Evolutionary conservation across 53 echinoderm and acorn worm species (phyloP), one percentile per base, ranked within the genome.

Genomic region (Apostichopus leukothele): DNA sequence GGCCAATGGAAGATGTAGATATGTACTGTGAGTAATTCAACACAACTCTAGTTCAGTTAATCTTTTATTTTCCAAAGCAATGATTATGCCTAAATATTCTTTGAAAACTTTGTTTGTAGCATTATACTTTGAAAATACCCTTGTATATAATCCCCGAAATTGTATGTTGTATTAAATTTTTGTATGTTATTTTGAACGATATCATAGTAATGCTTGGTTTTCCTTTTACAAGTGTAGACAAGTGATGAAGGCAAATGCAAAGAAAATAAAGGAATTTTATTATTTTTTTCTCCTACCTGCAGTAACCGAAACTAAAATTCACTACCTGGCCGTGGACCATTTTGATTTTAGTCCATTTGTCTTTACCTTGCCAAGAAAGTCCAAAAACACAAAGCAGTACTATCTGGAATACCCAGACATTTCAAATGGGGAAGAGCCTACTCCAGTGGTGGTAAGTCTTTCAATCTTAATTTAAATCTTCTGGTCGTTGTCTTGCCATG

Each of bases 391-490:
- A 12, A 89, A 92, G 53, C 77, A 75, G 85, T 86, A 84, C 57
- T 89, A 78, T 76, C 86, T 96, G 74, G 76, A 92, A 50, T 89
- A 94, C 50, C 66, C 78, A 23, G 97, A 97, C 53, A 89, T 97
- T 14, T 97, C 97, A 1, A 87, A 93, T 7, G 97, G 97, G 1
- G 59, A 76, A 6, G 97, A 97, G 74, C 91, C 91, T 21, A 92
- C 95, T 51, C 95, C 97, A 83, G 92, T 97, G 7, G 92, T 93
- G 90, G 95, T 97, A 75, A 80, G 94, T 96, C 83, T 83, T 52
- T 23, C 0, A n/a, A n/a, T n/a, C n/a, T n/a, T n/a, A n/a, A n/a
- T n/a, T n/a, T n/a, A n/a, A n/a, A n/a, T n/a, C n/a, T n/a, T n/a
- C n/a, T n/a, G n/a, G n/a, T n/a, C n/a, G n/a, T n/a, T n/a, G n/a